phyloP scores from a whole-genome alignment of 1,140 invertebrate genomes.

The Maconellicoccus hirsutus region DNA sequence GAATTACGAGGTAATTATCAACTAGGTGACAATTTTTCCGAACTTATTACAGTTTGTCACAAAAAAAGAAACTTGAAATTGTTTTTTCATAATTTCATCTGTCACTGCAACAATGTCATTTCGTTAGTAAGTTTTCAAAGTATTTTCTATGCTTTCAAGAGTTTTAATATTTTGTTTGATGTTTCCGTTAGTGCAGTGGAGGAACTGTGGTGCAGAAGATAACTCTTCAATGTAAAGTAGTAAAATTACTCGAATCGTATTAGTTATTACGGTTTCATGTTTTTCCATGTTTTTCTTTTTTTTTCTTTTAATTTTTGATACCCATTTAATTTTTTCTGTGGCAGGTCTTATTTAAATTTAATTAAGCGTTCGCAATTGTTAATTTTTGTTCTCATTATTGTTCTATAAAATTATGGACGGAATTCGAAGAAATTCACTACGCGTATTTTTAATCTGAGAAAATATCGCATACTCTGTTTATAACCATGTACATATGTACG shows the following conservation, averaged over 20 bases:
- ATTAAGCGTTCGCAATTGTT: not conserved
- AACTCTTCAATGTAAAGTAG: not conserved
- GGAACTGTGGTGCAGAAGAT: not conserved
- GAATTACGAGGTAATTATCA: conserved; percentile 3
- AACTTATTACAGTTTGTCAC: not conserved
- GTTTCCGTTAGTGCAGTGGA: not conserved
- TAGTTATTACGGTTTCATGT: not conserved
- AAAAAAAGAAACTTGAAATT: not conserved
- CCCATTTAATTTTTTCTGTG: not conserved
- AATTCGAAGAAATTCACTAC: too few species aligned
- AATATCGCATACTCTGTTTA: too few species aligned
- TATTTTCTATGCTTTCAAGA: not conserved
- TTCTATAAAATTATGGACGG: not conserved
- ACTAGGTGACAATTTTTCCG: not conserved
- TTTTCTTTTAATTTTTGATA: not conserved
- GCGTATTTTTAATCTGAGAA: too few species aligned
- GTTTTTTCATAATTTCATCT: not conserved
- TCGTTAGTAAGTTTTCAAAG: not conserved
- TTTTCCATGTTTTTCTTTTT: not conserved
- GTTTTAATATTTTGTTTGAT: not conserved
- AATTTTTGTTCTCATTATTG: not conserved
- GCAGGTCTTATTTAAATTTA: too few species aligned
- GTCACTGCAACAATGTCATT: not conserved
- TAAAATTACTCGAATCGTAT: not conserved
- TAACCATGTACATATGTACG: too few species aligned